Evolutionary conservation across 2,113 vertebrate species (phyloP), one percentile per base, ranked within the genome.

Genomic region (Melanotaenia duboulayi): DNA sequence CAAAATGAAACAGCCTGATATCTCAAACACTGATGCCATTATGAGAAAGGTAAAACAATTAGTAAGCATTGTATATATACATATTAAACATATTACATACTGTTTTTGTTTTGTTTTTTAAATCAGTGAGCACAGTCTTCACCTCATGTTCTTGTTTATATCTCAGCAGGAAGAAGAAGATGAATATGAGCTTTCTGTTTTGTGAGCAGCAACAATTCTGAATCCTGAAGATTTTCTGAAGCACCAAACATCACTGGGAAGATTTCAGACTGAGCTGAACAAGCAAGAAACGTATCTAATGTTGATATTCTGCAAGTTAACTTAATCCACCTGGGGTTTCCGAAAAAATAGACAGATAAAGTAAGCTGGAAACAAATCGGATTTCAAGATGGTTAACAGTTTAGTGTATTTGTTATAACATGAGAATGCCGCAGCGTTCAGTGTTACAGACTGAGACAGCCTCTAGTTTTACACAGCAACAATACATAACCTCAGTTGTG

Each of bases 1-100:
- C 32, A 69, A 79, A 71, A 49, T 50, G 23, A 70, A 62, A 52
- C 58, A 78, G 58, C 73, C 11, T 37, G 66, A 83, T 14, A 7
- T 24, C 57, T 42, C 87, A 24, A 51, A 20, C 4, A 56, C 20
- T 23, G 67, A 90, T 4, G 14, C 28, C 57, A 1, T 37, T 19
- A 42, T n/a, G 28, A 64, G n/a, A 54, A 23, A 90, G 85, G 90
- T 91, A 70, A 78, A 75, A 28, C 24, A 39, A 32, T n/a, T 20
- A 37, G 7, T 20, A 20, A 54, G 46, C n/a, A 13, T 42, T 42
- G 37, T 39, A 7, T 39, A 11, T 39, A 11, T 39, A 11, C 5
- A 39, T 11, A 42, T 12, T 42, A 16, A 44, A 46, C 14, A 46
- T 5, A 46, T 19, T 6, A 35, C 3, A 35, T 28, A 28, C n/a